These are phyloP conservation scores for Sinelater perroti DNA, from an alignment of 2,888 invertebrate genomes.

Conservation along the genomic window DNA sequence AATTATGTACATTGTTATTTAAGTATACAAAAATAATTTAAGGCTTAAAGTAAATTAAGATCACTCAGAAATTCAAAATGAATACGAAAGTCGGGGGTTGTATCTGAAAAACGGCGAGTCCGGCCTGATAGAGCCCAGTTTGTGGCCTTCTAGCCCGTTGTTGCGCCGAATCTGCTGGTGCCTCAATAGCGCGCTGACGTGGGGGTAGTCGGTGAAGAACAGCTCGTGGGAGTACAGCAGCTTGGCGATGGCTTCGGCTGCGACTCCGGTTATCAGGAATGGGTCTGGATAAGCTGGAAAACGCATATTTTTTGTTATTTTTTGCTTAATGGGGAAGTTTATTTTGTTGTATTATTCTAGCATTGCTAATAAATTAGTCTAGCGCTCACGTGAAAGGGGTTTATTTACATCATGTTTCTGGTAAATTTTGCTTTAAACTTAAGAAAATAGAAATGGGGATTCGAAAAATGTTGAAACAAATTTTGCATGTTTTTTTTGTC, in stretches of 20 bases:
- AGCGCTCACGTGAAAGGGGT: too few species aligned
- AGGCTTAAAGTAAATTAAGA: too few species aligned
- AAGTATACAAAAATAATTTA: conserved; percentile 6
- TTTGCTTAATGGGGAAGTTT: neutral
- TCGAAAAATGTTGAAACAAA: too few species aligned
- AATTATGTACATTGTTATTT: conserved; percentile 4
- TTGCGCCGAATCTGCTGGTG: conserved; percentile 68
- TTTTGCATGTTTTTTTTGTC: too few species aligned
- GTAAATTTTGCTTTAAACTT: too few species aligned
- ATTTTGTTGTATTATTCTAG: neutral
- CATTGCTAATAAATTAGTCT: too few species aligned
- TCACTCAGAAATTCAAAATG: too few species aligned
- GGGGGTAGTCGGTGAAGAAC: conserved; percentile 73
- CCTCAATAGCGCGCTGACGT: conserved; percentile 67
- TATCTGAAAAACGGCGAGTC: conserved; percentile 68
- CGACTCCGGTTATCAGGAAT: conserved; percentile 67
- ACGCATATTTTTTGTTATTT: neutral
- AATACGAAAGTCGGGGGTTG: conserved; percentile 44
- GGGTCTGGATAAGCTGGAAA: conserved; percentile 65
- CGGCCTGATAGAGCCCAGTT: conserved; percentile 69
- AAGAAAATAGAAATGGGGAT: too few species aligned
- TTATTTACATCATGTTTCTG: too few species aligned
- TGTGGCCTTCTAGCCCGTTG: conserved; percentile 69
- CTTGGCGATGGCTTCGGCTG: conserved; percentile 66
- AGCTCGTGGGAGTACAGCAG: conserved; percentile 66